A percentile compares a stretch with the other conserved stretches of the same genome.
phyloP scores from a whole-genome alignment of 2,888 invertebrate genomes.

The Lasioglossum villosulum region DNA sequence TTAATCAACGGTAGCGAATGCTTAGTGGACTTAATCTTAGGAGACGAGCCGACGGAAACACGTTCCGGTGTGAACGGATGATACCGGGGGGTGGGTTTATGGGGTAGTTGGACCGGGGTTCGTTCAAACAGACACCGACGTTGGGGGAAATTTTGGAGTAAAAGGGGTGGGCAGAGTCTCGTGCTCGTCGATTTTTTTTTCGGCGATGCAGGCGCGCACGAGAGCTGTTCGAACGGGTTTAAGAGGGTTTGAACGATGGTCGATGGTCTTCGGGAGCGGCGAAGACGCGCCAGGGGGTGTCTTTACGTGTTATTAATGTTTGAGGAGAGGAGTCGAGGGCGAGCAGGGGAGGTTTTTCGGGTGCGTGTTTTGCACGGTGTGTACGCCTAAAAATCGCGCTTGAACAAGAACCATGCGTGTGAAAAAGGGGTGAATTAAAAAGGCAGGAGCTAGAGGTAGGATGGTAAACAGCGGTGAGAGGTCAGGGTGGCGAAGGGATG shows the following conservation, averaged over 20 bases:
- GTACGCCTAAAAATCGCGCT: conserved; percentile 33
- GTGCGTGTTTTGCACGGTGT: conserved; percentile 15
- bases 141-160: background rate
- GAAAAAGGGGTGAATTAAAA: conserved; percentile 28
- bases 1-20: conserved; percentile 82
- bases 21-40: conserved; percentile 69
- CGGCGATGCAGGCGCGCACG: background rate
- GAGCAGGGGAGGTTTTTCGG: conserved; percentile 14
- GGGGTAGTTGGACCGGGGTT: conserved; percentile 13
- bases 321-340: conserved; percentile 43
- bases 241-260: background rate
- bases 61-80: conserved; percentile 30
- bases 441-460: background rate
- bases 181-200: conserved; percentile 23
- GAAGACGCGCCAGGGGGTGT: background rate
- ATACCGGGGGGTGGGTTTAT: background rate
- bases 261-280: background rate
- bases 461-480: conserved; percentile 10
- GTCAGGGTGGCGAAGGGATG: background rate
- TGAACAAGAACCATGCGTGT: conserved; percentile 8
- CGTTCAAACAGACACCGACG: background rate
- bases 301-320: conserved; percentile 78
- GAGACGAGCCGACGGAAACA: conserved; percentile 23
- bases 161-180: conserved; percentile 5
- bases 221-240: conserved; percentile 9